phyloP scores from a whole-genome alignment of 2,113 vertebrate species.

The Solenodon paradoxus region DNA sequence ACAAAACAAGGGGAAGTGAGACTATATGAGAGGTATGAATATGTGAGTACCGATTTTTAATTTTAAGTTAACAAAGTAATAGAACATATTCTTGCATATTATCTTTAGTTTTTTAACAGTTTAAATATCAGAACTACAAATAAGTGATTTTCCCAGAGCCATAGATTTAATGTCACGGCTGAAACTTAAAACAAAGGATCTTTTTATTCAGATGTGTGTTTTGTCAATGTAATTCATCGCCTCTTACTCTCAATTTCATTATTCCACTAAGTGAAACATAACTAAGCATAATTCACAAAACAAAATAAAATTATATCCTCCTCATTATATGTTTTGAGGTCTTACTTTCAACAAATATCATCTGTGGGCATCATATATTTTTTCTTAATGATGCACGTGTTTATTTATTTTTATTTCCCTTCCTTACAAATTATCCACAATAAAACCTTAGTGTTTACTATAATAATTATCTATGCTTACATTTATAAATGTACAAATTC shows the following conservation, averaged over 20 bases:
- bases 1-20: not conserved
- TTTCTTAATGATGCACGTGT: not conserved
- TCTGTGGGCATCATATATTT: not conserved
- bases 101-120: not conserved
- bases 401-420: not conserved
- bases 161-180: not conserved
- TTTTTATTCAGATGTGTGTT: not conserved
- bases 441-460: not conserved
- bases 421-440: not conserved
- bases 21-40: not conserved
- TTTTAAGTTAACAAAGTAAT: constrained; percentile 3
- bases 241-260: not conserved
- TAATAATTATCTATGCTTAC: not conserved
- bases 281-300: not conserved
- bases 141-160: not conserved
- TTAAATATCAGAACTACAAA: not conserved
- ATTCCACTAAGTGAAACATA: not conserved
- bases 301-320: not conserved
- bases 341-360: not conserved
- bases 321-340: not conserved
- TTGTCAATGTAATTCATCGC: not conserved
- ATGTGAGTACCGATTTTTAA: not conserved
- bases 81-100: not conserved
- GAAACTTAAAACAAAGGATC: not conserved
- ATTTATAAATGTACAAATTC: not conserved